These are phyloP conservation scores for Phalacrocorax brasilianus DNA, from an alignment of 2,113 vertebrate genomes.

Conservation along the genomic window DNA sequence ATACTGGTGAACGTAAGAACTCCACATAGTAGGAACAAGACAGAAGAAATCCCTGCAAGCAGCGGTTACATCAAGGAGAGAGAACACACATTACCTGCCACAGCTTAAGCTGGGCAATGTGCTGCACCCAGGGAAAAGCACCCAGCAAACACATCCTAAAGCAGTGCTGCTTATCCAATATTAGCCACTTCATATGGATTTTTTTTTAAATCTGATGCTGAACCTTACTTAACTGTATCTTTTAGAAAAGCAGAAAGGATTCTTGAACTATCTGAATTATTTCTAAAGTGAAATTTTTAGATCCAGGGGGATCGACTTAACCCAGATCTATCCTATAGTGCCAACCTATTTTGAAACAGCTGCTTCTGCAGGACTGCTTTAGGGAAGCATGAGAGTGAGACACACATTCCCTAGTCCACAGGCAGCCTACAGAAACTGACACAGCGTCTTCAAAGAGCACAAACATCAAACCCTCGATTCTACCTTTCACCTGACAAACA, in stretches of 20 bases:
- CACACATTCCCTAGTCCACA: neutral
- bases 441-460: neutral
- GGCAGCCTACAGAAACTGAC: neutral
- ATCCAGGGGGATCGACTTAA: conserved; percentile 52
- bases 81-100: neutral
- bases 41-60: neutral
- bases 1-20: neutral
- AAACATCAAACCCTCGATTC: neutral
- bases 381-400: neutral
- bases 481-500: neutral
- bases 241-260: neutral
- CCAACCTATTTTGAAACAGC: conserved; percentile 51
- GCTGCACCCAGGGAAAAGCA: neutral
- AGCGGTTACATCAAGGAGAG: neutral
- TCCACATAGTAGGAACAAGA: neutral
- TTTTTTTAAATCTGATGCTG: neutral
- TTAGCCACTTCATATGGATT: neutral
- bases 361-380: conserved; percentile 31
- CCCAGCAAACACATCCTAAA: neutral
- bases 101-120: neutral
- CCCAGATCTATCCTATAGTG: conserved; percentile 36
- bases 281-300: conserved; percentile 29
- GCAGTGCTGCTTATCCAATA: neutral
- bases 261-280: neutral
- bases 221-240: neutral